A percentile compares a stretch with the other conserved stretches of the same genome.
These are phyloP conservation scores for Nebria salina DNA, from an alignment of 2,888 invertebrate species.

Conservation along the genomic window DNA sequence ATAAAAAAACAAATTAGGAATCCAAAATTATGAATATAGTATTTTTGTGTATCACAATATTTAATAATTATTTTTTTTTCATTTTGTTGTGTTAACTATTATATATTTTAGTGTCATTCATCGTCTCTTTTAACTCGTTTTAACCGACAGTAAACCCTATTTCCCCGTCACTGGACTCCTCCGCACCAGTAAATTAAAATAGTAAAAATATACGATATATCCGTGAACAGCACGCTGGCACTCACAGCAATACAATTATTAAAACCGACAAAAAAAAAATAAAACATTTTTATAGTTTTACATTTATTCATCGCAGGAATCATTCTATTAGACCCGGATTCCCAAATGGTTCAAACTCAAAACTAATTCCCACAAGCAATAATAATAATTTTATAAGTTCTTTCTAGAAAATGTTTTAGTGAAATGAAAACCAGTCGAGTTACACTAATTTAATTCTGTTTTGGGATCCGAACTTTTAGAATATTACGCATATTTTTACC, in stretches of 20 bases:
- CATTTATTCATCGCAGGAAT: slow-evolving; percentile 31
- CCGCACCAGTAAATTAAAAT: neutral
- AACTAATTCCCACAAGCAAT: neutral
- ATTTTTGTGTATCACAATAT: neutral
- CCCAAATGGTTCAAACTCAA: slow-evolving; percentile 23
- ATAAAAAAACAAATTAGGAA: neutral
- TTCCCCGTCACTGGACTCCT: neutral
- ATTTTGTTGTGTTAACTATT: neutral
- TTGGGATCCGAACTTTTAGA: slow-evolving; percentile 13
- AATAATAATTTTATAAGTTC: neutral
- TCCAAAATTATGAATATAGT: neutral
- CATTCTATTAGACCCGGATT: slow-evolving; percentile 27
- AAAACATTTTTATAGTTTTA: slow-evolving; percentile 33
- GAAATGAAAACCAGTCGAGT: neutral
- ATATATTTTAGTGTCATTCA: neutral
- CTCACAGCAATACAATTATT: slow-evolving; percentile 38
- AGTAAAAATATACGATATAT: neutral
- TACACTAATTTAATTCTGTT: neutral
- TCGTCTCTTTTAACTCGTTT: neutral
- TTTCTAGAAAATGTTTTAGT: neutral
- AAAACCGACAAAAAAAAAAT: slow-evolving; percentile 18
- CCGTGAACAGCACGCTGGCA: slow-evolving; percentile 45
- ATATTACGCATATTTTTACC: slow-evolving; percentile 52
- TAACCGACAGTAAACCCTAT: neutral
- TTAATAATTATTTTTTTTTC: neutral